Evolutionary conservation across 2,113 vertebrate species (phyloP).

Genomic region (Candoia aspera): DNA sequence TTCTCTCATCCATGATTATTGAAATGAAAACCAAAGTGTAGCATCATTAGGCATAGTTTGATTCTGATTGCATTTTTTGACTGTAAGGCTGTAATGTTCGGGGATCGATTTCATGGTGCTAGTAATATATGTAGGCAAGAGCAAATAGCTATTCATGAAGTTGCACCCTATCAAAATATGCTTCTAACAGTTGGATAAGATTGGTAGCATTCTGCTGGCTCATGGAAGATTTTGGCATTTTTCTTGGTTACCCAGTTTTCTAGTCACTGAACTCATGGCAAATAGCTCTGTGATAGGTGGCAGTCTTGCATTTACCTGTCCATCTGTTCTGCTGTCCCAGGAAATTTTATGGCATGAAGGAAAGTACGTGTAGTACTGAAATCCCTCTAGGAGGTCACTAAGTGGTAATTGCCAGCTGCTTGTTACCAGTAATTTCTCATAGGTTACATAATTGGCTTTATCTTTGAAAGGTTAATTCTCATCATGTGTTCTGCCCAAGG

Average conservation of each 20-base stretch:
- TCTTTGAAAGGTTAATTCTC: background rate
- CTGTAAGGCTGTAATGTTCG: background rate
- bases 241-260: background rate
- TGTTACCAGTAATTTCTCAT: background rate
- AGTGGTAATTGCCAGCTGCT: background rate
- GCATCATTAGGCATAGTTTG: background rate
- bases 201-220: background rate
- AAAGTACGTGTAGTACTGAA: background rate
- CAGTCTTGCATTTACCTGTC: background rate
- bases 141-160: too few relatives aligned
- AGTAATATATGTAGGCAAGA: too few relatives aligned
- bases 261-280: background rate
- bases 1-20: background rate
- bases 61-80: background rate
- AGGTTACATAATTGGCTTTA: background rate
- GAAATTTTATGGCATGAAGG: background rate
- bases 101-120: background rate
- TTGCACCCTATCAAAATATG: background rate
- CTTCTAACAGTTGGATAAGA: background rate
- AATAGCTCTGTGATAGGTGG: background rate
- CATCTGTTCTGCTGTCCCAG: background rate
- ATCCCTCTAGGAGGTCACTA: background rate
- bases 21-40: background rate
- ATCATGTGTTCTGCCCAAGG: background rate
- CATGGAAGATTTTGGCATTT: background rate